Percentiles rank a stretch among this genome's conserved stretches.
Conservation (phyloP, 2,888 invertebrate genomes). For the Silvanus unidentatus region DNA sequence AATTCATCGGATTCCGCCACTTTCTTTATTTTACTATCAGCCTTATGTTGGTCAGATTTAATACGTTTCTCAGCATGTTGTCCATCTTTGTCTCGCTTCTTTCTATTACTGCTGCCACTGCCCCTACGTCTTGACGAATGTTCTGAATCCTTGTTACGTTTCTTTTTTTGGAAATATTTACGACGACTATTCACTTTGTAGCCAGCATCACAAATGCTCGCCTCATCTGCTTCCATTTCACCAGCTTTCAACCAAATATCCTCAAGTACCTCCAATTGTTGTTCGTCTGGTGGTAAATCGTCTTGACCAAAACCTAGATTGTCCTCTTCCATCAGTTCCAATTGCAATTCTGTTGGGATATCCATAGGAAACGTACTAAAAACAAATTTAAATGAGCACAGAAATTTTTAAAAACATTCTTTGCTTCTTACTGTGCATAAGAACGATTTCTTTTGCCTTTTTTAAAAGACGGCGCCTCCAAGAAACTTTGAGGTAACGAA, state of each 20-base stretch:
- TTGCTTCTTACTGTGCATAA: constrained; percentile 28
- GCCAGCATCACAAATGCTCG: constrained; percentile 50
- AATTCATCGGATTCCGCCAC: constrained; percentile 2
- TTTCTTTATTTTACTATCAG: constrained; percentile 1
- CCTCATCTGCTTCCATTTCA: constrained; percentile 59
- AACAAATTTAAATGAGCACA: not conserved
- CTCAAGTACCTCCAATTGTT: constrained; percentile 66
- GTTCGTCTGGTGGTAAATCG: constrained; percentile 59
- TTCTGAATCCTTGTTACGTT: constrained; percentile 11
- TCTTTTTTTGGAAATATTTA: constrained; percentile 37
- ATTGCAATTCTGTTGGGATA: constrained; percentile 42
- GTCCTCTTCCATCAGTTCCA: constrained; percentile 51
- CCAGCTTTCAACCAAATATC: constrained; percentile 78
- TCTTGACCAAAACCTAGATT: constrained; percentile 41
- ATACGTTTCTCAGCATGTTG: constrained; percentile 9
- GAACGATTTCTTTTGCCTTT: constrained; percentile 49
- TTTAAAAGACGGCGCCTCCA: constrained; percentile 49
- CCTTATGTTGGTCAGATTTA: constrained; percentile 6
- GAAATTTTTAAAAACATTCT: not conserved
- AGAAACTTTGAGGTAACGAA: constrained; percentile 60
- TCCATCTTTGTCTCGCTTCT: constrained; percentile 11
- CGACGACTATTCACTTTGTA: constrained; percentile 48
- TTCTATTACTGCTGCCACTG: constrained; percentile 8
- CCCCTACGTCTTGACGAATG: not conserved
- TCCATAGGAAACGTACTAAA: constrained; percentile 27